phyloP scores from a whole-genome alignment of 1,140 invertebrate species.

The Latrodectus geometricus region DNA sequence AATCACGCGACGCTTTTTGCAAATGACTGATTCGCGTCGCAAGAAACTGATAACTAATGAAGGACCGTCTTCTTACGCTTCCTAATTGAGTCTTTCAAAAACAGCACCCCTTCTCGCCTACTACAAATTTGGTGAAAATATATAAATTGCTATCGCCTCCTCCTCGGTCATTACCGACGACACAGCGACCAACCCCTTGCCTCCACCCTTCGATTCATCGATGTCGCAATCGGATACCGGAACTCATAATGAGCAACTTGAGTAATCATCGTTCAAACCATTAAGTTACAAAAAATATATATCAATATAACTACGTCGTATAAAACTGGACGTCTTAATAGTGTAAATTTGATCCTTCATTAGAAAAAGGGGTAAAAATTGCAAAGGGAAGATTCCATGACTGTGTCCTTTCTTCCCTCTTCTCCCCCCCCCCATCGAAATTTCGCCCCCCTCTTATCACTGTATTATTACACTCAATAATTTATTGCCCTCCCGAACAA shows the following conservation, averaged over 20 bases:
- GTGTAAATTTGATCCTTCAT: constrained; percentile 61
- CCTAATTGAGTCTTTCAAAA: no score
- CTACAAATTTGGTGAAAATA: no score
- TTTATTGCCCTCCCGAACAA: constrained; percentile 59
- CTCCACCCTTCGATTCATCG: not conserved
- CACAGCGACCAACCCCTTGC: not conserved
- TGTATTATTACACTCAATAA: constrained; percentile 60
- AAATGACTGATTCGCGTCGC: no score
- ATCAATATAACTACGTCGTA: constrained; percentile 61
- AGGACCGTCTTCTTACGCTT: no score
- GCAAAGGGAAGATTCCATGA: constrained; percentile 29
- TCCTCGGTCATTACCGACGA: not conserved
- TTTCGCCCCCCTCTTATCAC: constrained; percentile 49
- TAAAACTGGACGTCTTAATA: constrained; percentile 60
- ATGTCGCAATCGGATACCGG: constrained; percentile 28
- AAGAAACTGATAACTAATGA: no score
- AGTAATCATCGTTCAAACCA: constrained; percentile 56
- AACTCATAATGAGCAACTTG: constrained; percentile 52
- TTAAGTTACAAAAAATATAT: constrained; percentile 60
- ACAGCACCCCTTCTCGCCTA: no score
- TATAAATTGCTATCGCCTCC: not conserved
- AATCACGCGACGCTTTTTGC: no score
- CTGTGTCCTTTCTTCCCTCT: not conserved
- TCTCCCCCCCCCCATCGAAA: constrained; percentile 7
- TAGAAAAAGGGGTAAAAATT: constrained; percentile 59